These are phyloP conservation scores for Pollenia griseotomentosa DNA, from an alignment of 2,888 invertebrate genomes.

Conservation along the genomic window DNA sequence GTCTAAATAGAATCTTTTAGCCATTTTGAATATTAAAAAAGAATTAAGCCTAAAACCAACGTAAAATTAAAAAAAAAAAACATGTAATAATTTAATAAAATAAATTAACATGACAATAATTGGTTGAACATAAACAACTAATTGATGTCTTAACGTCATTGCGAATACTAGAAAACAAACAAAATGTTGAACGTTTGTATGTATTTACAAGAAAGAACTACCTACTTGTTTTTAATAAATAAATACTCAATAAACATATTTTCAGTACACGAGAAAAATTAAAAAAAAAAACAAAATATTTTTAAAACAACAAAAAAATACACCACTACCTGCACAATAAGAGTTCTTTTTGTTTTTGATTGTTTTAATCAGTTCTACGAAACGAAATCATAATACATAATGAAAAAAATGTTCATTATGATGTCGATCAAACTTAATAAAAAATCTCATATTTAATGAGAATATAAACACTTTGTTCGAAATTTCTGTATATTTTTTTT, in stretches of 20 bases:
- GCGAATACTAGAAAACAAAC: constrained; percentile 6
- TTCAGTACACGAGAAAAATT: constrained; percentile 19
- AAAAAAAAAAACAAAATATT: constrained; percentile 20
- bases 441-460: constrained; percentile 57
- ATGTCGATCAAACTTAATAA: constrained; percentile 13
- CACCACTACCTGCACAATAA: constrained; percentile 36
- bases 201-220: constrained; percentile 13
- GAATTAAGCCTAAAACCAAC: constrained; percentile 6
- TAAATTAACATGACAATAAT: constrained; percentile 67
- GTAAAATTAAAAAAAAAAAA: constrained; percentile 1
- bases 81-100: constrained; percentile 57
- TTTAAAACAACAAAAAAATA: constrained; percentile 22
- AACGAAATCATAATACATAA: constrained; percentile 14
- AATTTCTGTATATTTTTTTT: constrained; percentile 32
- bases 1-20: not conserved
- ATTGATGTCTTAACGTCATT: constrained; percentile 65
- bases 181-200: not conserved
- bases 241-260: constrained; percentile 23
- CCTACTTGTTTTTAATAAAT: not conserved
- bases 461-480: constrained; percentile 42
- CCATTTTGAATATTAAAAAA: constrained; percentile 5
- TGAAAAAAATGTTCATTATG: not conserved
- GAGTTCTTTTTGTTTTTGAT: not conserved
- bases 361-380: constrained; percentile 1
- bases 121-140: constrained; percentile 62